phyloP scores from a whole-genome alignment of 2,888 invertebrate genomes.

The Iselma pallidipennis region DNA sequence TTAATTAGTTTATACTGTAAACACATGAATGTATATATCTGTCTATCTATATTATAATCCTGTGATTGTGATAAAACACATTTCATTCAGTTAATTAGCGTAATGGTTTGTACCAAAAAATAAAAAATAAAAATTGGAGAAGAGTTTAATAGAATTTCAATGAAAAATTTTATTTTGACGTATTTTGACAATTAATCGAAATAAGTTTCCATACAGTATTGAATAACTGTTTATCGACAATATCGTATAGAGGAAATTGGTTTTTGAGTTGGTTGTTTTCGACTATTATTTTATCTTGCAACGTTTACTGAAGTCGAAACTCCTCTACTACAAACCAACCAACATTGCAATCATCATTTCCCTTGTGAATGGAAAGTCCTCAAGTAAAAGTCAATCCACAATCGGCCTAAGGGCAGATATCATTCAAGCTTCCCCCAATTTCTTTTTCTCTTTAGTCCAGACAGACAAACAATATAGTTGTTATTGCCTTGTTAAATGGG shows the following conservation, averaged over 20 bases:
- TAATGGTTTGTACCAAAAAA: not conserved
- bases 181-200: too few relatives aligned
- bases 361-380: conserved; percentile 28
- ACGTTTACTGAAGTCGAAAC: conserved; percentile 24
- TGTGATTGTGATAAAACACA: not conserved
- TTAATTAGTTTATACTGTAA: not conserved
- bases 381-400: conserved; percentile 28
- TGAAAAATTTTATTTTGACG: too few relatives aligned
- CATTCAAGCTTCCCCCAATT: conserved; percentile 19
- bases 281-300: conserved; percentile 27
- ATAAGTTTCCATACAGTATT: not conserved
- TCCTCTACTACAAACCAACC: conserved; percentile 3
- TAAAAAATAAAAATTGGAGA: too few relatives aligned
- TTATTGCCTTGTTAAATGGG: conserved; percentile 23
- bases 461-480: conserved; percentile 22
- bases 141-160: too few relatives aligned
- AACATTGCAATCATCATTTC: conserved; percentile 28
- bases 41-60: not conserved
- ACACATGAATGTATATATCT: not conserved
- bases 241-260: conserved; percentile 12
- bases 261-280: conserved; percentile 23
- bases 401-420: conserved; percentile 27
- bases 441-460: conserved; percentile 10
- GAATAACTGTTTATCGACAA: not conserved
- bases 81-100: not conserved